A percentile compares a stretch with the other conserved stretches of the same genome.
Conservation (phyloP, 2,797 vertebrate genomes). For the Psittacula echo region DNA sequence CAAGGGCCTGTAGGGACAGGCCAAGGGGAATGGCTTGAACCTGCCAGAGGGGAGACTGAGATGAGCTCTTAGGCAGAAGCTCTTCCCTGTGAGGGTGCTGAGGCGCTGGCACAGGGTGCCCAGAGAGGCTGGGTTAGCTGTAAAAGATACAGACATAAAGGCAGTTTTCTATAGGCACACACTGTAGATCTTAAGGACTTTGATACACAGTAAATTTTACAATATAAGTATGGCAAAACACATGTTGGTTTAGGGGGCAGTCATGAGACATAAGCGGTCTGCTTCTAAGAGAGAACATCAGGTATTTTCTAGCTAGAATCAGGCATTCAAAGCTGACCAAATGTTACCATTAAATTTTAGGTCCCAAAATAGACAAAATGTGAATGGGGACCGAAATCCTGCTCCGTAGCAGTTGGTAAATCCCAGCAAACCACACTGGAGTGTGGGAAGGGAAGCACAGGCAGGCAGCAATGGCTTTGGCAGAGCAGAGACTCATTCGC, state of each 20-base stretch:
- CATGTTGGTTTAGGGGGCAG: neutral
- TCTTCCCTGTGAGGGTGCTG: neutral
- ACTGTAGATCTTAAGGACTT: neutral
- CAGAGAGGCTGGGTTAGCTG: neutral
- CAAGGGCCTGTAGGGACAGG: neutral
- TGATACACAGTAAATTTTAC: neutral
- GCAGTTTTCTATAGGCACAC: neutral
- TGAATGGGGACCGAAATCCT: neutral
- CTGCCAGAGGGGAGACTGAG: neutral
- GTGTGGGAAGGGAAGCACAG: neutral
- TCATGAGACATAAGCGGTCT: neutral
- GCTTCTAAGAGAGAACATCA: neutral
- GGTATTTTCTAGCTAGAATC: neutral
- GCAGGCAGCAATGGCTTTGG: neutral
- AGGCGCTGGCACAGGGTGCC: neutral
- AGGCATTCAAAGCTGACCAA: neutral
- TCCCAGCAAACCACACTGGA: neutral
- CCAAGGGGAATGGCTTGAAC: neutral
- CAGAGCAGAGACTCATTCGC: neutral
- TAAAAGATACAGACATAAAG: neutral
- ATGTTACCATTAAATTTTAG: neutral
- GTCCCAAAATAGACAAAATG: neutral
- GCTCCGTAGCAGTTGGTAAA: slow-evolving; percentile 6
- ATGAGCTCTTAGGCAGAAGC: neutral
- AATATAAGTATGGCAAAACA: neutral